These are phyloP conservation scores for Parasteatoda tepidariorum DNA, from an alignment of 1,140 invertebrate species.

Conservation along the genomic window DNA sequence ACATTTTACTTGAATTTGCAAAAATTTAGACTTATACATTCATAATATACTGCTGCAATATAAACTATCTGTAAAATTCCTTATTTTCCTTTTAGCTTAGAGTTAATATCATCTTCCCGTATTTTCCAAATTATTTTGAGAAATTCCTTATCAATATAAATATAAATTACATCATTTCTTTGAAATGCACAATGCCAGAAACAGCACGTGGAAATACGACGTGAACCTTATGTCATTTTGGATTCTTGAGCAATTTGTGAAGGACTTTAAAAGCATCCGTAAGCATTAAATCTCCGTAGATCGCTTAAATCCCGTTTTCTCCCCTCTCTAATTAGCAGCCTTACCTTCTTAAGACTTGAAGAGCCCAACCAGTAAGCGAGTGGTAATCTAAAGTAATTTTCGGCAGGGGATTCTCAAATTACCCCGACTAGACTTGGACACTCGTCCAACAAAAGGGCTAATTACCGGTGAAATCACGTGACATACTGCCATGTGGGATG, in stretches of 20 bases:
- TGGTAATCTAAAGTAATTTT: slow-evolving; percentile 44
- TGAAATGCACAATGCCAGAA: background rate
- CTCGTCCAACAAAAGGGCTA: slow-evolving; percentile 32
- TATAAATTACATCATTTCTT: background rate
- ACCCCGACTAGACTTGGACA: slow-evolving; percentile 9
- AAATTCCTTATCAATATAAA: no score
- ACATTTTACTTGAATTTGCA: no score
- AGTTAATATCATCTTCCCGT: no score
- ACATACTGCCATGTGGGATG: background rate
- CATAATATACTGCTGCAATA: no score
- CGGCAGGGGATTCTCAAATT: slow-evolving; percentile 34
- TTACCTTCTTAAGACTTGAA: slow-evolving; percentile 13
- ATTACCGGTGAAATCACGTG: slow-evolving; percentile 27
- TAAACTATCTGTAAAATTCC: no score
- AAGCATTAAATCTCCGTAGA: slow-evolving; percentile 28
- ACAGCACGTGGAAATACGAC: background rate
- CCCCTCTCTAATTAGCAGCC: slow-evolving; percentile 38
- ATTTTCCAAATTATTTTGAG: no score
- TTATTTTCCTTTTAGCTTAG: no score
- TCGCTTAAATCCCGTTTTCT: slow-evolving; percentile 35
- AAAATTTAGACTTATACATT: no score
- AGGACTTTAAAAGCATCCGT: slow-evolving; percentile 11
- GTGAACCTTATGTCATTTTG: background rate
- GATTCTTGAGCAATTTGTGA: slow-evolving; percentile 2
- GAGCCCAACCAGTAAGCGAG: background rate